Conservation (phyloP, 2,113 vertebrate species). For the Nothobranchius kuhntae region DNA sequence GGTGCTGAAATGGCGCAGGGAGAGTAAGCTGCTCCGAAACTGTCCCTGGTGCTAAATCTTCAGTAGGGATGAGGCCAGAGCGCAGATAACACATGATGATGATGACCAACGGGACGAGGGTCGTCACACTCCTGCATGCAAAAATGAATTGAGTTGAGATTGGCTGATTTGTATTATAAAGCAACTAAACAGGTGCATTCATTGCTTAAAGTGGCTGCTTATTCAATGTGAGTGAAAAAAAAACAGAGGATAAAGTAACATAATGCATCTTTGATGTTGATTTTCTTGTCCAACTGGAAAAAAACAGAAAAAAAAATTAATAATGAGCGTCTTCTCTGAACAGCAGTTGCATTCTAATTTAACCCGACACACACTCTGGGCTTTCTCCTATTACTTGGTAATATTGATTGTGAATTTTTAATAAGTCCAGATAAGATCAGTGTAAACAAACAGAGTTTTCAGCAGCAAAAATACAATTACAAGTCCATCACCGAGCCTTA, state of each 20-base stretch:
- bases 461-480: slow-evolving; percentile 63
- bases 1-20: too few relatives aligned
- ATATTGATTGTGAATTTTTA: slow-evolving; percentile 60
- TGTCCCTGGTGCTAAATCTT: too few relatives aligned
- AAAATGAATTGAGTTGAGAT: too few relatives aligned
- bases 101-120: too few relatives aligned
- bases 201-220: too few relatives aligned
- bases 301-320: not conserved
- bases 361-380: not conserved
- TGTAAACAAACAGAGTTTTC: slow-evolving; percentile 60
- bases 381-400: slow-evolving; percentile 22
- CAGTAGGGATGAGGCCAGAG: too few relatives aligned
- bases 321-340: slow-evolving; percentile 2
- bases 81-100: too few relatives aligned
- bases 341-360: slow-evolving; percentile 18
- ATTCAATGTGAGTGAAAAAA: too few relatives aligned
- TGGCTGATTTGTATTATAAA: too few relatives aligned
- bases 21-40: too few relatives aligned
- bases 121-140: too few relatives aligned
- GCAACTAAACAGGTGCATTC: too few relatives aligned
- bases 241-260: not conserved
- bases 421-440: slow-evolving; percentile 50
- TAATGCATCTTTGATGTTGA: not conserved
- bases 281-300: not conserved
- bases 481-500: slow-evolving; percentile 52